A percentile compares a stretch with the other conserved stretches of the same genome.
Conservation (phyloP, 1,140 invertebrate genomes). For the Nasonia vitripennis region DNA sequence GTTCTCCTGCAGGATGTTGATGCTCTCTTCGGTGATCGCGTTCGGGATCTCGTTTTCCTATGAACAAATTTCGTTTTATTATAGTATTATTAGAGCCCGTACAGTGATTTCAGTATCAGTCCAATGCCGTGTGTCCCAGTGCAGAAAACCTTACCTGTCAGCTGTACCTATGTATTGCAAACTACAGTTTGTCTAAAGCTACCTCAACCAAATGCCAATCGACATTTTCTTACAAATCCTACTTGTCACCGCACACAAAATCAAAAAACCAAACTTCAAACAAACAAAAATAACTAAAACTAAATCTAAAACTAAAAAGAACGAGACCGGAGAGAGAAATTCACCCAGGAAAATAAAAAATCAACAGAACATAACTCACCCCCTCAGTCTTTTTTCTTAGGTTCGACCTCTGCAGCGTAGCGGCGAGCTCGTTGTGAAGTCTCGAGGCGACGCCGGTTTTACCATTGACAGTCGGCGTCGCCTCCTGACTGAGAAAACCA, state of each 20-base stretch:
- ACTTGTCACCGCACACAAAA: neutral
- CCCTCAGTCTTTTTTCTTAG: constrained; percentile 81
- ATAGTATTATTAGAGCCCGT: too few relatives aligned
- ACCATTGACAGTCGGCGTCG: constrained; percentile 54
- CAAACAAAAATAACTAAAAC: neutral
- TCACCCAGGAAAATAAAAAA: neutral
- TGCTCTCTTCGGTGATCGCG: constrained; percentile 47
- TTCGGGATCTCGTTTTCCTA: constrained; percentile 58
- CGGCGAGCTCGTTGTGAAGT: constrained; percentile 82
- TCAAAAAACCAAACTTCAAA: neutral
- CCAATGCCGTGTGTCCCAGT: neutral
- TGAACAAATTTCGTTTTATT: constrained; percentile 33
- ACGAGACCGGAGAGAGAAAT: neutral
- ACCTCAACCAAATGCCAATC: neutral
- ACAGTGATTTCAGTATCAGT: neutral
- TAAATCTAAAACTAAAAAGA: constrained; percentile 4
- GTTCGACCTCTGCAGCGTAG: constrained; percentile 84
- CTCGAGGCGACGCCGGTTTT: constrained; percentile 77
- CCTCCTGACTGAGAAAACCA: constrained; percentile 78
- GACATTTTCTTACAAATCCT: constrained; percentile 50
- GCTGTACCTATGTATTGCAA: neutral
- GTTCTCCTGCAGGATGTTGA: constrained; percentile 53
- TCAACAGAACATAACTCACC: constrained; percentile 70
- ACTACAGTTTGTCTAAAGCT: constrained; percentile 2
- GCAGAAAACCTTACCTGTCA: too few relatives aligned